Base-by-base conservation (phyloP, 1,140 invertebrate species). In the Hesperophylax magnus region DNA sequence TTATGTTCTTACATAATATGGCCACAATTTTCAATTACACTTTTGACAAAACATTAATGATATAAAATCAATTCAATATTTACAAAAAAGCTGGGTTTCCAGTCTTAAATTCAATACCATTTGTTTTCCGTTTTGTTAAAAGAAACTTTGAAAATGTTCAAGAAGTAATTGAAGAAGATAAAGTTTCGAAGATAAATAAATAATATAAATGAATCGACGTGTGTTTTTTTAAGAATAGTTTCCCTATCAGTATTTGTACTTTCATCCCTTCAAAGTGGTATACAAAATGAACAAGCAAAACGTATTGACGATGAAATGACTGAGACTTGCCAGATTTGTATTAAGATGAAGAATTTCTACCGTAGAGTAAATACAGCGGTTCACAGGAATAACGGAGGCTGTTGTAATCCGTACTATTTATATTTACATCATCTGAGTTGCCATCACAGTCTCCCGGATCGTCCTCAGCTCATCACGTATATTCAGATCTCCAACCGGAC, bases 161-260 rank as follows among this genome's bases (percentile, higher is more conserved):
- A 71, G 60, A 7, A 71, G 24, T 47, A 15, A 34, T 52, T 71
- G 77, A 79, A 72, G 47, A 69, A 71, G 27, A 79, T 69, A 79
- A 79, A 79, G 77, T 71, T 71, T 79, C 47, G 31, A 18, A n/a
- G 27, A 31, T 63, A 71, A 65, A 78, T 75, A 77, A 77, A 77
- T 63, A 77, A 77, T 31, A 78, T 61, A 56, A 61, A 47, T 61
- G 56, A 54, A 78, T 53, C 76, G 22, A 67, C 60, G 17, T 17
- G 27, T 15, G 31, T 39, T 71, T 67, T 67, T 78, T 79, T 52
- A 74, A 53, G 78, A 79, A 77, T 79, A 75, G 63, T 83, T 83
- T 81, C 75, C 76, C 82, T 83, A 81, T 81, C 77, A 79, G 77
- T 83, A 83, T 83, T 83, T 83, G 82, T 83, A 83, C 82, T 83